Percentiles rank a stretch among this genome's conserved stretches.
These are phyloP conservation scores for Cottus gobio DNA, from an alignment of 2,113 vertebrate species.

Conservation along the genomic window DNA sequence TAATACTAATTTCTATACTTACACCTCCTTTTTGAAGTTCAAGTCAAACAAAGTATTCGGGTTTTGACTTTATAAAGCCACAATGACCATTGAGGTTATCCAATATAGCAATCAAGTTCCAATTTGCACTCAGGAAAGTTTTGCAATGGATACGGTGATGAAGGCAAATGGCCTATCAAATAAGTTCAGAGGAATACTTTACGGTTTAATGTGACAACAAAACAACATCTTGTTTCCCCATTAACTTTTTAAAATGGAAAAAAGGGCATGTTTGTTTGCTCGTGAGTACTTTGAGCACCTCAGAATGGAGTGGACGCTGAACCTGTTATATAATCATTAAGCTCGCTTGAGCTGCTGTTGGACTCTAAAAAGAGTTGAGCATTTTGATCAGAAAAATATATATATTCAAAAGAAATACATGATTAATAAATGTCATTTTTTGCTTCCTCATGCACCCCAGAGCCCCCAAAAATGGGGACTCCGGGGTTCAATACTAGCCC, in stretches of 20 bases:
- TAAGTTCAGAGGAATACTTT: background rate
- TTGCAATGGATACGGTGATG: background rate
- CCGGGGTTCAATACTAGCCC: too few species aligned
- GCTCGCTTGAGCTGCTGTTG: background rate
- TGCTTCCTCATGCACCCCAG: too few species aligned
- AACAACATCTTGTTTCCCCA: background rate
- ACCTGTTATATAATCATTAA: background rate
- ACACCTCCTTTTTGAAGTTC: background rate
- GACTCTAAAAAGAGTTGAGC: background rate
- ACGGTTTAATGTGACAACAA: background rate
- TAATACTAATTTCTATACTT: background rate
- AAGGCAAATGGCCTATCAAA: background rate
- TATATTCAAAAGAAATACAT: background rate
- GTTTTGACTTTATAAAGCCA: background rate
- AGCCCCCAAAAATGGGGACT: too few species aligned
- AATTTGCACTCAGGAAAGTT: background rate
- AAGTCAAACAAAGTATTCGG: background rate
- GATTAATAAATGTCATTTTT: background rate
- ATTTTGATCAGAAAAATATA: background rate
- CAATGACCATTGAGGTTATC: background rate
- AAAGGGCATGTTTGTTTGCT: background rate
- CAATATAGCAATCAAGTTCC: background rate
- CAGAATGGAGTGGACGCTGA: background rate
- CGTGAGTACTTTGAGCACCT: background rate
- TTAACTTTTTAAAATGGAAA: background rate